phyloP scores from a whole-genome alignment of 2,888 invertebrate species.

The Aleiodes alternator region DNA sequence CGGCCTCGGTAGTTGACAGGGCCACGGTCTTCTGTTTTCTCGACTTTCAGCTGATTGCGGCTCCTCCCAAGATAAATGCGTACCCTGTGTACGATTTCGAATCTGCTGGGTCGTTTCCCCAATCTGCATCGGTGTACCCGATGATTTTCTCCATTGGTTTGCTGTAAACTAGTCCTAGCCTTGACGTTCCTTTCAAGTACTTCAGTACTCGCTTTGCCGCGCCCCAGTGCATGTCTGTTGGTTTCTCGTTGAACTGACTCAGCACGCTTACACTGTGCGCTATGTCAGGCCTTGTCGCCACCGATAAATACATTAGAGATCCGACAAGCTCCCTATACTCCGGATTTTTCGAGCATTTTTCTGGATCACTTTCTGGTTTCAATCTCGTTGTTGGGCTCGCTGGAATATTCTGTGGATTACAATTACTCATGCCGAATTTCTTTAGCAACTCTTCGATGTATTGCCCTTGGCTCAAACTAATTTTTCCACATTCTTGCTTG shows the following conservation, averaged over 20 bases:
- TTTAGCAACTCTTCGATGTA: constrained; percentile 24
- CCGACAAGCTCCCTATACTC: constrained; percentile 30
- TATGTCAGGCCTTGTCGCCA: constrained; percentile 49
- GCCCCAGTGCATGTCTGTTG: constrained; percentile 54
- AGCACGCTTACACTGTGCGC: constrained; percentile 43
- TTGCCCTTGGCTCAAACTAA: constrained; percentile 10
- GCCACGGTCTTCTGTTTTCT: constrained; percentile 48
- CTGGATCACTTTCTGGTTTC: background rate
- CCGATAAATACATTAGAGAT: constrained; percentile 13
- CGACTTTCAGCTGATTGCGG: constrained; percentile 46
- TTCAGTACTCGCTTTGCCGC: constrained; percentile 56
- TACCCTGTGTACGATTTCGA: constrained; percentile 56
- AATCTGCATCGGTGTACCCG: background rate
- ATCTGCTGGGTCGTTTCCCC: background rate
- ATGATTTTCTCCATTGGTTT: background rate
- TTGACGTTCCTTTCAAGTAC: constrained; percentile 40
- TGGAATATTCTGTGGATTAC: constrained; percentile 25
- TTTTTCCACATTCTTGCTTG: constrained; percentile 1
- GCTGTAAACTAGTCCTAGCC: background rate
- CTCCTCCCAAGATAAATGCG: constrained; percentile 44
- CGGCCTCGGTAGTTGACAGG: constrained; percentile 37
- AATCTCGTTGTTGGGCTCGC: background rate
- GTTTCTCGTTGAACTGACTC: constrained; percentile 46
- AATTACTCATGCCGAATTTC: constrained; percentile 12
- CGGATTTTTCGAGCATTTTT: background rate